Evolutionary conservation across 2,797 vertebrate genomes (phyloP).

Genomic region (Erpetoichthys calabaricus): DNA sequence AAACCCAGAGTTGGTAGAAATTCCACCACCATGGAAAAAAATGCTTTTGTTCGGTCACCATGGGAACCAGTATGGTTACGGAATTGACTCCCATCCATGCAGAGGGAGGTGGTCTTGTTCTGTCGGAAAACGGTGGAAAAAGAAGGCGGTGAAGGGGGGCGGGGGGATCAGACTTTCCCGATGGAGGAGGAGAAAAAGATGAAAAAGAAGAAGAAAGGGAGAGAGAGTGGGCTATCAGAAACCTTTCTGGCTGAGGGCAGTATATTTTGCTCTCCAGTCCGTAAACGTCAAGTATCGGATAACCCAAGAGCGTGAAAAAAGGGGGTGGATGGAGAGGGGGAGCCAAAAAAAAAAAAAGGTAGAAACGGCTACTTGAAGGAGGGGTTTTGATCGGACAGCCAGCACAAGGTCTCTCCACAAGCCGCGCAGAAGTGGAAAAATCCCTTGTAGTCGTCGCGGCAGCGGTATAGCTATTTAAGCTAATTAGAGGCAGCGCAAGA

Average conservation of each 20-base stretch:
- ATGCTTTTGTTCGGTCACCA: slow-evolving; percentile 8
- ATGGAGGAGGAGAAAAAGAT: not conserved
- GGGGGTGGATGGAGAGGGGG: slow-evolving; percentile 13
- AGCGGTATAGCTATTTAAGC: not conserved
- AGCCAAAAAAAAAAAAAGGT: slow-evolving; percentile 3
- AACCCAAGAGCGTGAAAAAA: slow-evolving; percentile 8
- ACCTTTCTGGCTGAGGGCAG: not conserved
- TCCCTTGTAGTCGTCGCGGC: not conserved
- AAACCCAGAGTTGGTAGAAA: slow-evolving; percentile 7
- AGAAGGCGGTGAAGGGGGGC: not conserved
- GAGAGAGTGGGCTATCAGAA: not conserved
- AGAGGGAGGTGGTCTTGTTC: not conserved
- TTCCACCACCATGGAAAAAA: slow-evolving; percentile 2
- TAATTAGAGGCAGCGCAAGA: slow-evolving; percentile 4
- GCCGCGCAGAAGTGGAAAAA: slow-evolving; percentile 1
- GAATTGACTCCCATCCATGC: slow-evolving; percentile 5
- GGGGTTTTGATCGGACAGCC: slow-evolving; percentile 5
- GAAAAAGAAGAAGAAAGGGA: too few species aligned
- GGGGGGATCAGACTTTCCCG: not conserved
- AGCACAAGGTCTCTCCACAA: slow-evolving; percentile 6
- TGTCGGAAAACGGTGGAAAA: not conserved
- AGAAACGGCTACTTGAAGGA: slow-evolving; percentile 7
- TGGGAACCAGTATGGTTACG: slow-evolving; percentile 7
- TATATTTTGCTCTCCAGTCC: not conserved
- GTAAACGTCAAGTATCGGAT: slow-evolving; percentile 6